Conservation (phyloP, 2,888 invertebrate species). For the Chymomyza caudatula region DNA sequence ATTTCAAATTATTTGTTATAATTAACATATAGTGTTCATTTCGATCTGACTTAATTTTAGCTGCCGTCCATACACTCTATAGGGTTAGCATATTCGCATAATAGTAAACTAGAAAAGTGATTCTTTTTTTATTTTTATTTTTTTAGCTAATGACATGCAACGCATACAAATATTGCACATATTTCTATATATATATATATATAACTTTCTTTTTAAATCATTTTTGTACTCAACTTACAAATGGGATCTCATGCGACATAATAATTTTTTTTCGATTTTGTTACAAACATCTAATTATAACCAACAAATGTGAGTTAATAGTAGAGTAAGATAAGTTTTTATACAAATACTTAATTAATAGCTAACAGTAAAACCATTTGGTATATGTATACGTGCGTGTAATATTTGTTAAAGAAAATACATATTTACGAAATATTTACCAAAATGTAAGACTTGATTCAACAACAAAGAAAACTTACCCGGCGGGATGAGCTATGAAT, state of each 20-base stretch:
- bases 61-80: no score
- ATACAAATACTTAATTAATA: background rate
- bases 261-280: background rate
- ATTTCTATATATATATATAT: no score
- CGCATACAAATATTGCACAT: conserved; percentile 6
- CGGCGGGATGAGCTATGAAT: conserved; percentile 79
- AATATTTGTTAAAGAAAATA: conserved; percentile 11
- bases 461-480: conserved; percentile 76
- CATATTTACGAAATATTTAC: background rate
- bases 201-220: no score
- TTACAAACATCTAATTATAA: background rate
- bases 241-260: no score
- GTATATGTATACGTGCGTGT: conserved; percentile 37
- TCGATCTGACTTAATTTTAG: background rate
- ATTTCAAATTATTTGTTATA: background rate
- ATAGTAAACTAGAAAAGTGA: background rate
- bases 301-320: background rate
- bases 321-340: background rate
- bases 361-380: background rate
- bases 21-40: background rate
- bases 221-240: no score
- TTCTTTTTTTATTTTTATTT: no score
- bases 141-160: conserved; percentile 12
- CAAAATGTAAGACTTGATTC: conserved; percentile 5
- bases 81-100: background rate